Evolutionary conservation across 1,140 invertebrate species (phyloP), one percentile per base, ranked within the genome.

Genomic region (Spodoptera frugiperda): DNA sequence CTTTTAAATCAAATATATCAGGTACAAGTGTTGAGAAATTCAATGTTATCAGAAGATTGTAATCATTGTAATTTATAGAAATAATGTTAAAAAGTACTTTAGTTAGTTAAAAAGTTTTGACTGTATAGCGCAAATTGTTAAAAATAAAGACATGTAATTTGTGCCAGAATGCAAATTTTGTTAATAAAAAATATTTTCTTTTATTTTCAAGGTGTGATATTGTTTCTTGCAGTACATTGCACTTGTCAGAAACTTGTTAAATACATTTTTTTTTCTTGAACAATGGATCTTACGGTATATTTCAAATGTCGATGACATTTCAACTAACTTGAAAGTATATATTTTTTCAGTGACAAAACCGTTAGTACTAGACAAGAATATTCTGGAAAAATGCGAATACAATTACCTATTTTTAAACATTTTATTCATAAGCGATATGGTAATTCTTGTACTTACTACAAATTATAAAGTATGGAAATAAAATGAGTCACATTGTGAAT

Each of bases 211-310:
- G 14, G 51, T 73, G 72, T 78, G 71, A 82, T 79, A 77, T 75
- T 57, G 78, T 71, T 79, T 76, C 74, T 59, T 82, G 78, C 74
- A 63, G 77, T 78, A 68, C 73, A 81, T 78, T 76, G 54, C 44
- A 57, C 63, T 39, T 55, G 71, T 79, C 76, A 54, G 77, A 57
- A 68, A 81, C 77, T 84, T 87, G n/a, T 87, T 86, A 80, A 82
- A 86, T 86, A 87, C 79, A 82, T 82, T 83, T 87, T 86, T 86
- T 80, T 83, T n/a, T n/a, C n/a, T n/a, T n/a, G 84, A 75, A 80
- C 78, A 82, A 68, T 78, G 44, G 76, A 71, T 65, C 72, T 80
- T 82, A 79, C 82, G 48, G 63, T 55, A 77, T 79, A 81, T 78
- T 54, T 76, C 74, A 55, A 71, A 49, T 82, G 82, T 87, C 85